A percentile compares a stretch with the other conserved stretches of the same genome.
Evolutionary conservation across 2,888 invertebrate genomes (phyloP).

Genomic region (Cheilosia scutellata): DNA sequence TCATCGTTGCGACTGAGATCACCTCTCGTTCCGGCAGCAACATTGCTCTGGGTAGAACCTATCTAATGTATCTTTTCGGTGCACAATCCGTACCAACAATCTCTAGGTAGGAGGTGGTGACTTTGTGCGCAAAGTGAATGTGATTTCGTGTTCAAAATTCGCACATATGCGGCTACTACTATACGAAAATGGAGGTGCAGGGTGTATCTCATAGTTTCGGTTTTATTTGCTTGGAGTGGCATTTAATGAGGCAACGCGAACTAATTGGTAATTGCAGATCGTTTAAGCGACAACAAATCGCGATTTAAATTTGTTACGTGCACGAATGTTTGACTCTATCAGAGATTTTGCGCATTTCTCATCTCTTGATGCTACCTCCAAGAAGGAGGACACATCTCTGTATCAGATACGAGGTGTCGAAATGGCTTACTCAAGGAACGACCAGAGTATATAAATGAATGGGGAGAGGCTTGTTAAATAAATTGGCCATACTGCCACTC

Average conservation of each 20-base stretch:
- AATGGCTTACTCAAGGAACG: slow-evolving; percentile 9
- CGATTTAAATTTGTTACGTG: slow-evolving; percentile 73
- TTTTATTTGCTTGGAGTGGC: slow-evolving; percentile 54
- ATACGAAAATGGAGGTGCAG: slow-evolving; percentile 54
- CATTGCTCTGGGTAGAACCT: slow-evolving; percentile 38
- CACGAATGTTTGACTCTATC: slow-evolving; percentile 68
- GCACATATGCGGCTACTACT: slow-evolving; percentile 29
- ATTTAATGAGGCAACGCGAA: slow-evolving; percentile 71
- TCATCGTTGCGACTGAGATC: slow-evolving; percentile 29
- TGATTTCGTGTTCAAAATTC: slow-evolving; percentile 64
- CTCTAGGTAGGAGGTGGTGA: slow-evolving; percentile 61
- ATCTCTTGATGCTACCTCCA: slow-evolving; percentile 42
- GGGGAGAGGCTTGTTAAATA: slow-evolving; percentile 8
- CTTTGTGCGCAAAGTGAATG: slow-evolving; percentile 71
- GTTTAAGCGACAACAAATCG: slow-evolving; percentile 71
- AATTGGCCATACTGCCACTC: neutral
- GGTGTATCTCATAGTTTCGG: neutral
- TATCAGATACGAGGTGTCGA: slow-evolving; percentile 15
- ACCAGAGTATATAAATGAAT: slow-evolving; percentile 1
- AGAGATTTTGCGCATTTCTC: slow-evolving; percentile 41
- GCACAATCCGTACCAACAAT: slow-evolving; percentile 53
- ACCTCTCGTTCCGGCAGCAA: slow-evolving; percentile 42
- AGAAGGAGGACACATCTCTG: slow-evolving; percentile 39
- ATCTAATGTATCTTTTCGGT: slow-evolving; percentile 56
- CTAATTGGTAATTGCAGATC: slow-evolving; percentile 75